Evolutionary conservation across 2,888 invertebrate genomes (phyloP).

Genomic region (Agrotis segetum): DNA sequence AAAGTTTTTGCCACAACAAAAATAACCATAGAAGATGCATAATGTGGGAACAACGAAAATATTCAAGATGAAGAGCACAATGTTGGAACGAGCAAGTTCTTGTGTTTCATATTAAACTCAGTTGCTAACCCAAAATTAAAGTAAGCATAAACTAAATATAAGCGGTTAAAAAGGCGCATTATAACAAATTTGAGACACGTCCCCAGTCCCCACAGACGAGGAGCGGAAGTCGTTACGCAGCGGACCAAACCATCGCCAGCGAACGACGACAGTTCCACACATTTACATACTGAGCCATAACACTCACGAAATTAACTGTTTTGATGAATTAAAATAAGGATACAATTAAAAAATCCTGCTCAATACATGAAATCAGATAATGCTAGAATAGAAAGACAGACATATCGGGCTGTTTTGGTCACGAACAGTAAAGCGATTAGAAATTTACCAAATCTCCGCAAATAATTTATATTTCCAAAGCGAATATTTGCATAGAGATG

Average conservation of each 20-base stretch:
- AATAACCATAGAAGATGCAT: too few relatives aligned
- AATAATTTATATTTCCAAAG: slow-evolving; percentile 1
- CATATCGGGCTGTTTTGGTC: background rate
- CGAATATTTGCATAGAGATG: background rate
- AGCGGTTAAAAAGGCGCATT: slow-evolving; percentile 36
- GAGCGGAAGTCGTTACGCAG: slow-evolving; percentile 78
- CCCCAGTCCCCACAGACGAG: slow-evolving; percentile 48
- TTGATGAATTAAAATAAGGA: slow-evolving; percentile 30
- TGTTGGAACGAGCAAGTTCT: background rate
- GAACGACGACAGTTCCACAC: slow-evolving; percentile 67
- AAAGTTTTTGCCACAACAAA: slow-evolving; percentile 1
- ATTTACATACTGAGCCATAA: slow-evolving; percentile 68
- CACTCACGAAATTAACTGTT: slow-evolving; percentile 26
- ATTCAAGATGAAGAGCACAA: background rate
- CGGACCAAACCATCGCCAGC: slow-evolving; percentile 44
- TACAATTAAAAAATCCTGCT: background rate
- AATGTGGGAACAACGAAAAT: background rate
- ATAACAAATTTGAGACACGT: slow-evolving; percentile 75
- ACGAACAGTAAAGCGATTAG: slow-evolving; percentile 8
- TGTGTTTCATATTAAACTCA: background rate
- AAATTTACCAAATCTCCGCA: slow-evolving; percentile 11
- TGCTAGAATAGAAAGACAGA: background rate
- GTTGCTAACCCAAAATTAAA: background rate
- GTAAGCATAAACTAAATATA: slow-evolving; percentile 7
- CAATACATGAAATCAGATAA: background rate